These are phyloP conservation scores for Lates japonicus DNA, from an alignment of 2,797 vertebrate genomes.

Conservation along the genomic window DNA sequence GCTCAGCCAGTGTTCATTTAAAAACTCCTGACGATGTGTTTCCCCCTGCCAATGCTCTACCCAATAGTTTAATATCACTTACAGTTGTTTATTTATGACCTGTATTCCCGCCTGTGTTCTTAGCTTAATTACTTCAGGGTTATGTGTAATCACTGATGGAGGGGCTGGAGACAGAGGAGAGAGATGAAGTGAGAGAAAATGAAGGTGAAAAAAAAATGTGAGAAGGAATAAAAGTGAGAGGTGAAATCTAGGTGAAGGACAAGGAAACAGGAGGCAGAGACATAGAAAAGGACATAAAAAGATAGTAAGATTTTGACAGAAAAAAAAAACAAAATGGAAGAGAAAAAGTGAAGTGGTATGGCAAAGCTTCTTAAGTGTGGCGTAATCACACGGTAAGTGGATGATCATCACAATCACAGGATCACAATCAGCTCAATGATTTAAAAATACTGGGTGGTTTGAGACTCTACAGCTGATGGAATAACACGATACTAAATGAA, in stretches of 20 bases:
- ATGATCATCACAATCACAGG: slow-evolving; percentile 33
- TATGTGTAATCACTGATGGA: slow-evolving; percentile 58
- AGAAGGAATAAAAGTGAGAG: not conserved
- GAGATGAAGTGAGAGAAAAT: slow-evolving; percentile 15
- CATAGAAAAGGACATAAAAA: not conserved
- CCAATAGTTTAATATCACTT: slow-evolving; percentile 71
- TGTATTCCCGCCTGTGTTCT: slow-evolving; percentile 52
- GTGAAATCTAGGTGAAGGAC: not conserved
- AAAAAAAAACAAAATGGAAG: not conserved
- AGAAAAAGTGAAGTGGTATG: not conserved
- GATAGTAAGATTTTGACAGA: not conserved
- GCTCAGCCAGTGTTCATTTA: slow-evolving; percentile 34
- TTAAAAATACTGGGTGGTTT: slow-evolving; percentile 7
- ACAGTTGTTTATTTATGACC: slow-evolving; percentile 68
- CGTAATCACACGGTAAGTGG: slow-evolving; percentile 26
- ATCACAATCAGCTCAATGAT: slow-evolving; percentile 18
- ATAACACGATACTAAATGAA: not conserved
- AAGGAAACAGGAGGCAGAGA: not conserved
- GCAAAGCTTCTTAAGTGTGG: not conserved
- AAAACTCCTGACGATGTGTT: slow-evolving; percentile 64
- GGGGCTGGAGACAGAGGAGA: slow-evolving; percentile 17
- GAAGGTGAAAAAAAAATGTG: slow-evolving; percentile 15
- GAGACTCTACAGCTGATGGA: slow-evolving; percentile 18
- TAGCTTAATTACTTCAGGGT: slow-evolving; percentile 74
- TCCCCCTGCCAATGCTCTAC: slow-evolving; percentile 50